Evolutionary conservation across 1,140 invertebrate genomes (phyloP).

Genomic region (Hylaeus anthracinus): DNA sequence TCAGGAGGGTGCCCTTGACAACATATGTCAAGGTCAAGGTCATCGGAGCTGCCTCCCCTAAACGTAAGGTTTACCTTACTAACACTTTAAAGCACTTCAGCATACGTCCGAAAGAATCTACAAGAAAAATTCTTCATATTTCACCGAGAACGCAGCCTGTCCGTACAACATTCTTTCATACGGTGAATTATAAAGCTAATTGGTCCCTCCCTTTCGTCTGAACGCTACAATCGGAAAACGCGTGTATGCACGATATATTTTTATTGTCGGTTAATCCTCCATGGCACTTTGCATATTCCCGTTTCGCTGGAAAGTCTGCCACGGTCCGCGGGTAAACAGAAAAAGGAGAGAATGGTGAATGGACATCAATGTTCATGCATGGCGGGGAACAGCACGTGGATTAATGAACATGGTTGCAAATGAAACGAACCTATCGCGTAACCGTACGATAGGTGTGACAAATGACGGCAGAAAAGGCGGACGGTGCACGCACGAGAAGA

Average conservation of each 20-base stretch:
- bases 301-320: not conserved
- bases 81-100: too few species aligned
- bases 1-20: too few species aligned
- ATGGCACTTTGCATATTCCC: not conserved
- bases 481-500: conserved; percentile 43
- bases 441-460: conserved; percentile 58
- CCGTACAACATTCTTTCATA: too few species aligned
- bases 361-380: conserved; percentile 50
- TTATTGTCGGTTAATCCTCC: not conserved
- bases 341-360: conserved; percentile 32
- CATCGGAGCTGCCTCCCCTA: too few species aligned
- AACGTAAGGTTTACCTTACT: too few species aligned
- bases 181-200: not conserved
- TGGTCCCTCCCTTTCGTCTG: not conserved
- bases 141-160: too few species aligned
- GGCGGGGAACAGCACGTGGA: conserved; percentile 37
- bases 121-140: too few species aligned
- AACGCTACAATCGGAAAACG: not conserved
- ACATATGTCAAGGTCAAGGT: too few species aligned
- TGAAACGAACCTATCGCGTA: conserved; percentile 55
- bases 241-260: not conserved
- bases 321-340: not conserved
- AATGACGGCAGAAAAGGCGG: conserved; percentile 37
- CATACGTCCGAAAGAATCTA: too few species aligned
- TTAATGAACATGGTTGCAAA: conserved; percentile 58